Base-by-base conservation (phyloP, 1,140 invertebrate genomes). In the Papilio dardanus region DNA sequence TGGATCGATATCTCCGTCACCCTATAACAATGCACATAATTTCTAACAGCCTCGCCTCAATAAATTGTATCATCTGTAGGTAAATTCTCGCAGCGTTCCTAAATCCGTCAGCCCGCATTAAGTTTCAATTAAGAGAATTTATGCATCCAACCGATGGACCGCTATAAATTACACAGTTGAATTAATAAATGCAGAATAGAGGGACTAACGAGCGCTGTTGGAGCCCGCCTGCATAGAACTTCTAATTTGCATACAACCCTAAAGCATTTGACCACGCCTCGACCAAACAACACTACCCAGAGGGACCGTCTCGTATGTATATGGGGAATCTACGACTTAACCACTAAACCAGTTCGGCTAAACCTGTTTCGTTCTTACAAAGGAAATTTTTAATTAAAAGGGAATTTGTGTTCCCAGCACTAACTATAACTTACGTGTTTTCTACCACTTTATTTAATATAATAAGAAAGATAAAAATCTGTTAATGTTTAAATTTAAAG, bases 151-250 rank as follows among this genome's bases (percentile, higher is more conserved):
- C 82, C 83, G 81, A 74, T 73, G 68, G 78, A 73, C 76, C 62
- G 54, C 79, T 82, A 88, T 92, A 92, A 92, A 88, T 91, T 88
- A 85, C 80, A 74, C 82, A 86, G 82, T 92, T 90, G 88, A 90
- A 92, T 91, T 92, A 92, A 91, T 91, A 88, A 91, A 77, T 83
- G 81, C 79, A 88, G 88, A 92, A 90, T 91, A 82, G 87, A 80
- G 80, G 71, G 69, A 74, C 83, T 90, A 89, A 90, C 84, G 81
- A 86, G 83, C 83, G 50, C 85, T 12, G 83, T 82, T 71, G 86
- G 88, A 69, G 81, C 79, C 81, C 76, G 83, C 83, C 81, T 85
- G 86, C 77, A 83, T 81, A 83, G 85, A 83, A 78, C 84, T 83
- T 69, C 76, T 87, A 88, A 91, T 92, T 91, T 92, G 89, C 91